phyloP scores from a whole-genome alignment of 2,113 vertebrate genomes.

The Larimichthys polyactis region DNA sequence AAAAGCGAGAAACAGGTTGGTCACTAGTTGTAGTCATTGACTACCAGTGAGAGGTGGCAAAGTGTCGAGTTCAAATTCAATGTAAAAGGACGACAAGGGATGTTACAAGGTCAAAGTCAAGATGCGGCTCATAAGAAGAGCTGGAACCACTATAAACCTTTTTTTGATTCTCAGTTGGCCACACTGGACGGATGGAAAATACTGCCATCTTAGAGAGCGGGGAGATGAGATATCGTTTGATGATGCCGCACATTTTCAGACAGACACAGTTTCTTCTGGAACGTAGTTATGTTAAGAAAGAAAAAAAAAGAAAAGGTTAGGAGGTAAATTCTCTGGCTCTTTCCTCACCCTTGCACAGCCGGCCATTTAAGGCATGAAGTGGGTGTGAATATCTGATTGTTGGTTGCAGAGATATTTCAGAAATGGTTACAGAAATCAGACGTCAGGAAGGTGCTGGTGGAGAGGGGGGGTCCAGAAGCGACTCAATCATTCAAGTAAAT shows the following conservation, averaged over 20 bases:
- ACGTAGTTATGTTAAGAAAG: background rate
- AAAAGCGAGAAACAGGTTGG: background rate
- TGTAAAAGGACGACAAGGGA: background rate
- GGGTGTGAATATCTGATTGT: background rate
- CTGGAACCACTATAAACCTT: background rate
- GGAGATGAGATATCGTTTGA: background rate
- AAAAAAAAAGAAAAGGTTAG: background rate
- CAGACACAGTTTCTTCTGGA: background rate
- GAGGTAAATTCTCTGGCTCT: background rate
- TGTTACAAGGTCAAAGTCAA: background rate
- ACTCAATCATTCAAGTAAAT: background rate
- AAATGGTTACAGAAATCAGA: background rate
- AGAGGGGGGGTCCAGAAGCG: background rate
- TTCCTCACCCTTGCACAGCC: conserved; percentile 5
- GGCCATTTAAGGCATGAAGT: background rate
- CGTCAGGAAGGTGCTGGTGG: too few relatives aligned
- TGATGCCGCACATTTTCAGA: background rate
- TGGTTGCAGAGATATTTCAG: background rate
- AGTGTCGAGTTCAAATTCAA: background rate
- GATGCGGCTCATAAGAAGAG: background rate
- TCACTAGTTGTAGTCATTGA: background rate
- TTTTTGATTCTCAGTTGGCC: background rate
- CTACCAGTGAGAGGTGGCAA: background rate
- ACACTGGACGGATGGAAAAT: background rate
- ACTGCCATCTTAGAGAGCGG: background rate